phyloP scores from a whole-genome alignment of 2,113 vertebrate genomes.

The Oceanites oceanicus region DNA sequence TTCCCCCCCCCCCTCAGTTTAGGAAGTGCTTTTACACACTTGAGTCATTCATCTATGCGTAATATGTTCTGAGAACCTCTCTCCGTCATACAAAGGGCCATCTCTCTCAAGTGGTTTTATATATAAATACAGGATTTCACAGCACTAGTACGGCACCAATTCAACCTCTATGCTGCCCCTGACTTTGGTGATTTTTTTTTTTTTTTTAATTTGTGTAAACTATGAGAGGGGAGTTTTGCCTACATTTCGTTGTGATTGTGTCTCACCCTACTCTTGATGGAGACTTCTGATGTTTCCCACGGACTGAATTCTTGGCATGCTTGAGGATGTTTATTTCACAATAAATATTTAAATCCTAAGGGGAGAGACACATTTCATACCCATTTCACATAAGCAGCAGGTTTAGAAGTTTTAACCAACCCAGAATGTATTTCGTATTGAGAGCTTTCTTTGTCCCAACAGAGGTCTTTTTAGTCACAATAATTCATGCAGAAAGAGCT shows the following conservation, averaged over 20 bases:
- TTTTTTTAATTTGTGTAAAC: neutral
- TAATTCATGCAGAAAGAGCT: neutral
- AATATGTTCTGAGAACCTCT: neutral
- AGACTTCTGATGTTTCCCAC: neutral
- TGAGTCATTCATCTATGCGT: neutral
- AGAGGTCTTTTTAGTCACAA: neutral
- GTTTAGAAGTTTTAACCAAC: neutral
- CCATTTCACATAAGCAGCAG: neutral
- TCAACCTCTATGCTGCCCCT: neutral
- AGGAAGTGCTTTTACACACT: neutral
- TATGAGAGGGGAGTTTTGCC: neutral
- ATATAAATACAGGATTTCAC: neutral
- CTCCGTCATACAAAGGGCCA: neutral
- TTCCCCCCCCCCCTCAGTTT: neutral
- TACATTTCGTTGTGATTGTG: neutral
- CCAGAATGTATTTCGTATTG: accelerated
- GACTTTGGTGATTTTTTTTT: neutral
- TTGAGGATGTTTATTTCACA: neutral
- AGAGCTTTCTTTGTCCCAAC: neutral
- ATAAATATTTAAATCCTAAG: neutral
- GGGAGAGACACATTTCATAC: neutral
- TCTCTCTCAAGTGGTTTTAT: neutral
- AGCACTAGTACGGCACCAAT: neutral
- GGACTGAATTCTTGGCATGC: neutral
- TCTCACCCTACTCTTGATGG: neutral